phyloP scores from a whole-genome alignment of 2,113 vertebrate genomes.

The Caracal caracal region DNA sequence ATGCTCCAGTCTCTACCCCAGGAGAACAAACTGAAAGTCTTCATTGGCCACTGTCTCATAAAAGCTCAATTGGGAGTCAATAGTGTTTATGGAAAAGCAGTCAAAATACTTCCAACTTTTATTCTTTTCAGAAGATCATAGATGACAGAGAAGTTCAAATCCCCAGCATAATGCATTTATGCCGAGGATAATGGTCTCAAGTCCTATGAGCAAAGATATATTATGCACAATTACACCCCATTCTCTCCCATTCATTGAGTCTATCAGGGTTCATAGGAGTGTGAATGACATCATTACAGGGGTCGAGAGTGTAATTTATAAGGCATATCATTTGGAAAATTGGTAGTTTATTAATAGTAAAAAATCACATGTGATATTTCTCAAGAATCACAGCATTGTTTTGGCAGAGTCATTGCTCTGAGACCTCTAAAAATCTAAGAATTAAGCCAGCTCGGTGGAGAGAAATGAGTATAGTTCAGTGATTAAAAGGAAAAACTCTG shows the following conservation, averaged over 20 bases:
- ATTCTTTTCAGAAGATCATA: not conserved
- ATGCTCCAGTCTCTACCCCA: not conserved
- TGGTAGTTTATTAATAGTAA: constrained; percentile 45
- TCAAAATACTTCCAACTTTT: not conserved
- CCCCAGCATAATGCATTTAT: not conserved
- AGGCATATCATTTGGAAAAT: constrained; percentile 54
- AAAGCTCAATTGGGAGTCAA: not conserved
- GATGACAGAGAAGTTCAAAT: not conserved
- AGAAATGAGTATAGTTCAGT: not conserved
- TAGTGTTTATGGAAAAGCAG: not conserved
- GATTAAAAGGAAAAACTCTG: not conserved
- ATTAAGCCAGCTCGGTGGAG: not conserved
- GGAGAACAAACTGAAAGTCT: not conserved
- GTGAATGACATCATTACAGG: constrained; percentile 48
- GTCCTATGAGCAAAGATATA: not conserved
- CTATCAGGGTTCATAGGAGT: not conserved
- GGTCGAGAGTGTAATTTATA: constrained; percentile 44
- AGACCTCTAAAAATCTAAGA: not conserved
- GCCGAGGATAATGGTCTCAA: not conserved
- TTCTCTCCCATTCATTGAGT: not conserved
- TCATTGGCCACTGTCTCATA: not conserved
- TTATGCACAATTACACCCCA: not conserved
- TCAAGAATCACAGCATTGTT: not conserved
- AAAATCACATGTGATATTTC: not conserved
- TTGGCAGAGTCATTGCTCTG: not conserved